These are phyloP conservation scores for Pyrochroa serraticornis DNA, from an alignment of 2,888 invertebrate genomes.

Conservation along the genomic window DNA sequence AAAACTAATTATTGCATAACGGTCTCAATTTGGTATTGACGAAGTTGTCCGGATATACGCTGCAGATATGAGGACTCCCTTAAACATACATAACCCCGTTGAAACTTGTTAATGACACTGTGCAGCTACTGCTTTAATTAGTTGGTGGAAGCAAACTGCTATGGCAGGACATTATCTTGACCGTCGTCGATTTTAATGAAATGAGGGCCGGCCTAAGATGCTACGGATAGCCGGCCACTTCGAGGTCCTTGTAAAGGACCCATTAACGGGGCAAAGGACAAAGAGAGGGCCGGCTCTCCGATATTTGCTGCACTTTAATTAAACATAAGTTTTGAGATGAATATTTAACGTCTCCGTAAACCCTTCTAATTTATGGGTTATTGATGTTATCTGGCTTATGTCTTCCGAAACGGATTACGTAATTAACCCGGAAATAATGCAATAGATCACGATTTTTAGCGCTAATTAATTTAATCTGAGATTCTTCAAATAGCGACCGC, in stretches of 20 bases:
- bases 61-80: slow-evolving; percentile 29
- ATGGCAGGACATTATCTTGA: slow-evolving; percentile 18
- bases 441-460: too few species aligned
- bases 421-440: background rate
- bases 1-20: slow-evolving; percentile 3
- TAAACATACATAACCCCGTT: slow-evolving; percentile 35
- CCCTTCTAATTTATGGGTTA: background rate
- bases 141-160: slow-evolving; percentile 18
- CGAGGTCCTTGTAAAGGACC: background rate
- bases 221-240: slow-evolving; percentile 8
- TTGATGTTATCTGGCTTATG: background rate
- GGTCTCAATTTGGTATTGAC: slow-evolving; percentile 6
- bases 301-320: slow-evolving; percentile 2
- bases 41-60: slow-evolving; percentile 10
- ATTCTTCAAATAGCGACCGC: background rate
- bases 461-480: too few species aligned
- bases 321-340: background rate
- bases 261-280: background rate
- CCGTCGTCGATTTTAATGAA: slow-evolving; percentile 30
- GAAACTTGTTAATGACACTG: slow-evolving; percentile 35
- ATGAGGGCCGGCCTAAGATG: slow-evolving; percentile 19
- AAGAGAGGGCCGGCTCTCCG: background rate
- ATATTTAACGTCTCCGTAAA: background rate
- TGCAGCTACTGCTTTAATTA: slow-evolving; percentile 34
- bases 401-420: background rate